phyloP scores from a whole-genome alignment of 2,888 invertebrate genomes.

The Erannis defoliaria region DNA sequence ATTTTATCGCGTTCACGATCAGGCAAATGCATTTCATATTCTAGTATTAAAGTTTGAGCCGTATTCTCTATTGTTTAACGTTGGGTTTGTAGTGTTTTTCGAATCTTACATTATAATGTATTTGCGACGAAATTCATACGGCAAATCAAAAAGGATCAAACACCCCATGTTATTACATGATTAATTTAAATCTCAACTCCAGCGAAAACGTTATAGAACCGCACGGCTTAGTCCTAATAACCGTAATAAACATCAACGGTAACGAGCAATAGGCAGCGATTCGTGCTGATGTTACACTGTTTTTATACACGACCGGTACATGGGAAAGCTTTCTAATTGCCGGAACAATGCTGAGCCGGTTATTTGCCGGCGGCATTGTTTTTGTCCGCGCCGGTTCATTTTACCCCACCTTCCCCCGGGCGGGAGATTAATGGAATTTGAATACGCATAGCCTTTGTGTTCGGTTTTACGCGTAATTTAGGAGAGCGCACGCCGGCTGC shows the following conservation, averaged over 20 bases:
- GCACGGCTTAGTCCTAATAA: constrained; percentile 83
- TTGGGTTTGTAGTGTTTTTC: constrained; percentile 41
- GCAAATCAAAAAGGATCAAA: constrained; percentile 31
- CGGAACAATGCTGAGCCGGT: constrained; percentile 87
- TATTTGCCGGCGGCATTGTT: constrained; percentile 86
- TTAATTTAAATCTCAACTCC: constrained; percentile 73
- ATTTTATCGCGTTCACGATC: constrained; percentile 62
- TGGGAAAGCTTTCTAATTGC: constrained; percentile 87
- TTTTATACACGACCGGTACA: constrained; percentile 86
- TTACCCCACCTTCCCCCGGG: constrained; percentile 81
- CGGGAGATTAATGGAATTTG: constrained; percentile 86
- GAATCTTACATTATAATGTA: neutral
- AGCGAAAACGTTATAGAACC: constrained; percentile 77
- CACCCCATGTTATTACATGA: constrained; percentile 50
- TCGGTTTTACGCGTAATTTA: constrained; percentile 85
- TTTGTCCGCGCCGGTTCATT: constrained; percentile 86
- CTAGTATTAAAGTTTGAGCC: constrained; percentile 59
- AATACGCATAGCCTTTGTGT: constrained; percentile 86
- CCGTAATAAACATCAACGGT: constrained; percentile 85
- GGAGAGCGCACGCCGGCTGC: constrained; percentile 76
- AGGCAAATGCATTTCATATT: constrained; percentile 70
- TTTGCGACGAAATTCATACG: constrained; percentile 2
- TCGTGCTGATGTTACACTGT: constrained; percentile 86
- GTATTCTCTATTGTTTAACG: constrained; percentile 68
- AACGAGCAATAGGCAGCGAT: constrained; percentile 86